These are phyloP conservation scores for Psittacula derbiana DNA, from an alignment of 2,797 vertebrate species.

Conservation along the genomic window DNA sequence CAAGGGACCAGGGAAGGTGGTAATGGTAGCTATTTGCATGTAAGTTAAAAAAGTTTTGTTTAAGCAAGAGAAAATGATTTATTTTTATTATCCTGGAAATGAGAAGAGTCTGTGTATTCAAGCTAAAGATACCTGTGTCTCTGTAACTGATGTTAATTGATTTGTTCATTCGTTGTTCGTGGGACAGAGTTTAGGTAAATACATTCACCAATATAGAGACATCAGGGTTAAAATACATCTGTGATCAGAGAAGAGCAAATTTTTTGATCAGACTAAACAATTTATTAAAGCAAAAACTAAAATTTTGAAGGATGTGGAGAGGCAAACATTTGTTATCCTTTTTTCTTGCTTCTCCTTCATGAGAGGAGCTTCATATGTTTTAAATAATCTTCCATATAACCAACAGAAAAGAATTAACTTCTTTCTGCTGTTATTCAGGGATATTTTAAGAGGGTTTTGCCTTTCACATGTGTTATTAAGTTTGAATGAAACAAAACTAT, in stretches of 20 bases:
- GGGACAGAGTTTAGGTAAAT: neutral
- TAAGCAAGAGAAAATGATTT: neutral
- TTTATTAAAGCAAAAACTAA: neutral
- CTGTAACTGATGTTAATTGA: neutral
- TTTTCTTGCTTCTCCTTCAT: neutral
- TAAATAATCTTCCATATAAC: neutral
- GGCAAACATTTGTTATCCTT: neutral
- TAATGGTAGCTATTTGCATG: constrained; percentile 99
- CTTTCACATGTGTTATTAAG: neutral
- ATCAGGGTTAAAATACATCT: neutral
- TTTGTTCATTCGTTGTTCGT: neutral
- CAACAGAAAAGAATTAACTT: neutral
- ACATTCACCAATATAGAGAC: neutral
- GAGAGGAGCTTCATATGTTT: neutral
- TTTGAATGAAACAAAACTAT: neutral
- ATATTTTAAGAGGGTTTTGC: neutral
- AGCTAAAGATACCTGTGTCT: neutral
- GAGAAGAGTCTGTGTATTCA: neutral
- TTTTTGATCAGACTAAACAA: neutral
- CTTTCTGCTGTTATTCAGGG: neutral
- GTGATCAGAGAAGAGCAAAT: neutral
- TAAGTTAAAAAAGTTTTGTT: constrained; percentile 78
- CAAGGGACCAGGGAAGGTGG: constrained; percentile 96
- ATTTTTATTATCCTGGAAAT: neutral
- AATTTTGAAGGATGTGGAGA: neutral